Base-by-base conservation (phyloP, 2,888 invertebrate species). In the Melanostoma scalare region DNA sequence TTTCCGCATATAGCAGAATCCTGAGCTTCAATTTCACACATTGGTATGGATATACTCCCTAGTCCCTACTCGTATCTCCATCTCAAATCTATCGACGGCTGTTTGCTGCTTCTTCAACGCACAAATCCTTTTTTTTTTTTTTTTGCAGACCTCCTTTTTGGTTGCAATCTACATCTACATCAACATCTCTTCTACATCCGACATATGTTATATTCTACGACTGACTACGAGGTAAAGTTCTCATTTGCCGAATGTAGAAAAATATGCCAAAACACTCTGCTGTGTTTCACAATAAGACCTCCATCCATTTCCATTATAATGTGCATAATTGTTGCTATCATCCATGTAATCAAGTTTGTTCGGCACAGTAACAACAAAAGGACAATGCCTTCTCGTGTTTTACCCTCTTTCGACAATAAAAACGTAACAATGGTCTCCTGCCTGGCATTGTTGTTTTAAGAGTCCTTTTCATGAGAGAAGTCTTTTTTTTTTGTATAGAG, bases 261-360 rank as follows among this genome's bases (percentile, higher is more conserved):
- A 38, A 69, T 42, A 77, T 73, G 78, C 73, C 82, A 85, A 81
- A 82, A 78, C 80, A 79, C 71, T 61, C 68, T 71, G 75, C 76
- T 76, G 56, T 75, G 50, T 69, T 60, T 77, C 63, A 78, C 75
- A 76, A 81, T 76, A 85, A 86, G 78, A 81, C 81, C 85, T 86
- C 79, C 69, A 42, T 82, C 82, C 80, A 85, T 79, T 82, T 82
- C 82, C 80, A 85, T 79, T 82, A 86, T 85, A 82, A 85, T 85
- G 85, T 79, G 82, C 85, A 85, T 86, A 86, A 86, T 86, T 86
- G 86, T 86, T 86, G 85, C 86, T 86, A 86, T 86, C 86, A 86
- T 86, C 85, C 81, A 79, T 80, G 86, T 86, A 86, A 86, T 86
- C 86, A 86, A 82, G 82, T 85, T 86, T 85, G 86, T 81, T 82